These are phyloP conservation scores for Agonopterix arenella DNA, from an alignment of 2,888 invertebrate genomes.

Conservation along the genomic window DNA sequence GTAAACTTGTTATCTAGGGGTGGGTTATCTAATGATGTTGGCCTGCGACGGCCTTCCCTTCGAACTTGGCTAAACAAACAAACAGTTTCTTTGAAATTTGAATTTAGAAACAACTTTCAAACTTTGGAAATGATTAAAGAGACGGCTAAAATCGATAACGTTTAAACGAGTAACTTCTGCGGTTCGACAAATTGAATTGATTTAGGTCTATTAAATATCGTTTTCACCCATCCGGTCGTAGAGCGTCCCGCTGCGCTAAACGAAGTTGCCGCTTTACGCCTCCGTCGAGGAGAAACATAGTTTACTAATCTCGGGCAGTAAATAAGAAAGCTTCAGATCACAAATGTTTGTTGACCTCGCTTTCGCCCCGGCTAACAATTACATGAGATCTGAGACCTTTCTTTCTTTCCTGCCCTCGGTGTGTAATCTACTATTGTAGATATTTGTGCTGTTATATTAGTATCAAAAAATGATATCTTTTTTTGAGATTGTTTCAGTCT, in stretches of 20 bases:
- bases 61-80: slow-evolving; percentile 18
- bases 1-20: slow-evolving; percentile 24
- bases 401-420: no score
- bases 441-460: neutral
- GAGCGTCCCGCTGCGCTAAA: no score
- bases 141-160: neutral
- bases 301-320: no score
- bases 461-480: neutral
- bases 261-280: no score
- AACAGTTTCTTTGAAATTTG: slow-evolving; percentile 11
- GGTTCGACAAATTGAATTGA: neutral
- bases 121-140: slow-evolving; percentile 1
- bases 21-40: slow-evolving; percentile 14
- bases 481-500: neutral
- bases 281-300: no score
- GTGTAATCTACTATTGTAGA: no score
- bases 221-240: no score
- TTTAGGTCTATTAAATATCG: neutral
- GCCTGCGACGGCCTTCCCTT: slow-evolving; percentile 6
- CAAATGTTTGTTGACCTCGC: no score
- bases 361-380: no score
- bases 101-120: slow-evolving; percentile 3
- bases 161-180: neutral
- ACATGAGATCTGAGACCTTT: no score
- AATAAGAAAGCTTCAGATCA: no score